Conservation (phyloP, 1,140 invertebrate genomes). For the Thaumatotibia leucotreta region DNA sequence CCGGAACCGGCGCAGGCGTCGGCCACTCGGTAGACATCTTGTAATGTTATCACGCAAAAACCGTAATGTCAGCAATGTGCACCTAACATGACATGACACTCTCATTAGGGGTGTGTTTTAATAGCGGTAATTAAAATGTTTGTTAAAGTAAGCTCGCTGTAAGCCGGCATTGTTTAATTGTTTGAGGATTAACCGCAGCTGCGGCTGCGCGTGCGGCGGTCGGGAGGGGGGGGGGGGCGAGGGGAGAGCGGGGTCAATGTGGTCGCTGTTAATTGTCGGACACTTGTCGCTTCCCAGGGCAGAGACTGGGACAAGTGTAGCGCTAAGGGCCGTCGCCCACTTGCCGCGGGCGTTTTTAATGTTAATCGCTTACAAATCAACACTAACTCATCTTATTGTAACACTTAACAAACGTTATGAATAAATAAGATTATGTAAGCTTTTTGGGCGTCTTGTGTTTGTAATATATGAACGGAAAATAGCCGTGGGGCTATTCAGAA, state of each 20-base stretch:
- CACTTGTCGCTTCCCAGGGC: constrained; percentile 8
- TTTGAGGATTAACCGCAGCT: constrained; percentile 9
- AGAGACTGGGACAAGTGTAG: not conserved
- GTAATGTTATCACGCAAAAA: not conserved
- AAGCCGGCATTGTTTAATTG: constrained; percentile 1
- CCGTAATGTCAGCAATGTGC: not conserved
- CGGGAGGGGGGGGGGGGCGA: not conserved
- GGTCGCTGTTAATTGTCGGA: constrained; percentile 9
- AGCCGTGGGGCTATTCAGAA: too few relatives aligned
- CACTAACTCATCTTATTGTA: too few relatives aligned
- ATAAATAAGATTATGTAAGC: too few relatives aligned
- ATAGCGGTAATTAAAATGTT: constrained; percentile 9
- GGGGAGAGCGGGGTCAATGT: constrained; percentile 6
- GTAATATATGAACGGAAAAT: too few relatives aligned
- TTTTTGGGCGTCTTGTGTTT: too few relatives aligned
- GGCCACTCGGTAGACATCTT: not conserved
- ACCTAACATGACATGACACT: not conserved
- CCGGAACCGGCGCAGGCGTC: not conserved
- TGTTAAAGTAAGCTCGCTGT: not conserved
- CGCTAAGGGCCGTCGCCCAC: not conserved
- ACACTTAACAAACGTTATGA: too few relatives aligned
- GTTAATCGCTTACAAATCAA: too few relatives aligned
- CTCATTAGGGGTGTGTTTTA: not conserved
- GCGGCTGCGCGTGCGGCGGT: not conserved
- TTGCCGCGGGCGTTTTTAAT: too few relatives aligned